Evolutionary conservation across 2,888 invertebrate genomes (phyloP), one percentile per base, ranked within the genome.

Genomic region (Bellardia pandia): DNA sequence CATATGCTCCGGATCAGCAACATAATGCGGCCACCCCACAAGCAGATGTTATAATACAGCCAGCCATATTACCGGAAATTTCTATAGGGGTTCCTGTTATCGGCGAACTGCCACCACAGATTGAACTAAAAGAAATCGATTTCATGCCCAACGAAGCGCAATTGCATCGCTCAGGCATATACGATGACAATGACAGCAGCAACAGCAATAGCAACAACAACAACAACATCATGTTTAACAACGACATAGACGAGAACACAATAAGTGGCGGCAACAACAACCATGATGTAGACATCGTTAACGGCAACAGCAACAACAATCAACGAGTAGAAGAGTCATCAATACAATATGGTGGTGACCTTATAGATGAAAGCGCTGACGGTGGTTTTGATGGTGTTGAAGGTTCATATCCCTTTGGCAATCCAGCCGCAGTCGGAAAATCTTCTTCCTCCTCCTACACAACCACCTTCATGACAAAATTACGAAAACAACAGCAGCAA

Each of bases 61-160:
- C 94, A 8, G 93, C 93, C 9, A 90, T 93, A 58, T 89, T 93
- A n/a, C 93, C 94, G 5, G 93, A 93, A 79, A 89, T 93, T 90
- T 91, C 93, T 2, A 93, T 94, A 42, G 93, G 93, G 13, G 93
- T 94, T 23, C 94, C 94, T 0, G 93, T 94, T 2, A 94, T 94
- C 82, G 94, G 93, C 2, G 94, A 94, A 88, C 85, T 94, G 45
- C 94, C 94, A 23, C 94, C 94, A 23, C 94, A 94, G 90, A 93
- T 94, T 84, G 93, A 94, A 88, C 90, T 94, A 2, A 93, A 93
- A 88, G 93, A 93, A 90, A 93, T 93, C 88, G 93, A 93, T 89
- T 93, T 91, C 84, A 92, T 93, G 91, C 93, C 93, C 16, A 91
- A 90, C 23, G 92, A 93, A 78, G 86, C 88, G 45, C 89, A 88